Conservation (phyloP, 2,113 vertebrate species). For the Catharus bicknelli region DNA sequence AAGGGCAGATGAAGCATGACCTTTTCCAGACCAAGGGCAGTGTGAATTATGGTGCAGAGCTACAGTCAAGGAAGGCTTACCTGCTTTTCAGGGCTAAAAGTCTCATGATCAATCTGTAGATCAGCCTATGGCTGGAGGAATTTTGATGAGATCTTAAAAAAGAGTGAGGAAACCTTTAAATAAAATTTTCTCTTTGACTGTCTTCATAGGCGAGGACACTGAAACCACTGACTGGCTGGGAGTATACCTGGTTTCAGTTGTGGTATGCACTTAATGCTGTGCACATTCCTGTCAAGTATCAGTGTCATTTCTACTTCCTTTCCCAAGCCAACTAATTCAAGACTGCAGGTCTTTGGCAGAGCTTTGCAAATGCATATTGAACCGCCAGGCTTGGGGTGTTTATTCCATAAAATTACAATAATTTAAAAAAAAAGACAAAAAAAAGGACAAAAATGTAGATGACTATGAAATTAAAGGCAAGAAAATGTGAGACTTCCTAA, state of each 20-base stretch:
- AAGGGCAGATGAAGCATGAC: not conserved
- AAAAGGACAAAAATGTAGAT: not conserved
- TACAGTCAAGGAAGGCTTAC: not conserved
- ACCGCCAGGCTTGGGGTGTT: not conserved
- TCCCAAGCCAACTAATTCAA: not conserved
- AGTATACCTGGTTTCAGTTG: not conserved
- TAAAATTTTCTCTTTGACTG: not conserved
- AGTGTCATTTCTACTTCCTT: not conserved
- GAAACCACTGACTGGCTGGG: not conserved
- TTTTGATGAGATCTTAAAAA: not conserved
- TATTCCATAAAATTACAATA: not conserved
- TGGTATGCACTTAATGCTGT: not conserved
- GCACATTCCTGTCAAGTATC: not conserved
- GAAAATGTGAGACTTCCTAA: not conserved
- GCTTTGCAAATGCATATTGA: not conserved
- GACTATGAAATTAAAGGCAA: not conserved
- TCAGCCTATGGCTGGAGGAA: not conserved
- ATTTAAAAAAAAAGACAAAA: not conserved
- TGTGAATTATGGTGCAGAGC: rapidly evolving
- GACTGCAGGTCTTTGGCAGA: not conserved
- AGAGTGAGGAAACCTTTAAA: not conserved
- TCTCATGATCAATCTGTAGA: not conserved
- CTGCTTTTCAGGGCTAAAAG: not conserved
- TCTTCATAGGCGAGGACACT: not conserved
- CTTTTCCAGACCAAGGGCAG: not conserved